Conservation (phyloP, 1,140 invertebrate species). For the Geopemphigus sp. region DNA sequence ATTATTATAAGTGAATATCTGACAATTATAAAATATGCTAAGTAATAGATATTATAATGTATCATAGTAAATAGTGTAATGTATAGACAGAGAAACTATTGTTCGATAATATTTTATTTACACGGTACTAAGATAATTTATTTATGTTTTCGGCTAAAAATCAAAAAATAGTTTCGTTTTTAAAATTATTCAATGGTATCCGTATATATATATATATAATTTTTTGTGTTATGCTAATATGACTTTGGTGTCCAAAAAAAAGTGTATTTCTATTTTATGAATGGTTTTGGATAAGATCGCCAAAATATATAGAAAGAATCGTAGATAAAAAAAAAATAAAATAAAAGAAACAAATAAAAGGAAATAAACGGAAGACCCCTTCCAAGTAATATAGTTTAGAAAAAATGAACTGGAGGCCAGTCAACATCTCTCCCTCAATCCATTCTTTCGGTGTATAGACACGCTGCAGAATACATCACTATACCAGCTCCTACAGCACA, state of each 20-base stretch:
- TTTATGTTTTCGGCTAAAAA: slow-evolving; percentile 36
- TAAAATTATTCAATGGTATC: slow-evolving; percentile 35
- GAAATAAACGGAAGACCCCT: slow-evolving; percentile 49
- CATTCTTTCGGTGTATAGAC: slow-evolving; percentile 36
- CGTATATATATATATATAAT: slow-evolving; percentile 2
- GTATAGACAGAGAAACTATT: background rate
- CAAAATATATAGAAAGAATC: slow-evolving; percentile 47
- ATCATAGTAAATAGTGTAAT: background rate
- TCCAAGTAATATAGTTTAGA: slow-evolving; percentile 35
- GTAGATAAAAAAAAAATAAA: slow-evolving; percentile 32
- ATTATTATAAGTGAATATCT: no score
- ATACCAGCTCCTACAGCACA: background rate
- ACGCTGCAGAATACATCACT: slow-evolving; percentile 17
- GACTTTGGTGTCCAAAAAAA: slow-evolving; percentile 33
- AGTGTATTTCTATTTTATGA: slow-evolving; percentile 43
- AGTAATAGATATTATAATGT: background rate
- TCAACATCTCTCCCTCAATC: slow-evolving; percentile 37
- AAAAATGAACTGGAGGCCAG: slow-evolving; percentile 44
- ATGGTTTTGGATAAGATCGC: slow-evolving; percentile 49
- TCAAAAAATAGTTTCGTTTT: slow-evolving; percentile 47
- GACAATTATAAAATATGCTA: no score
- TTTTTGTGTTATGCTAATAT: slow-evolving; percentile 44
- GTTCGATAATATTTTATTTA: slow-evolving; percentile 30
- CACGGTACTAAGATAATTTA: slow-evolving; percentile 5
- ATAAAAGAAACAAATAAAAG: slow-evolving; percentile 46